Conservation (phyloP, 2,113 vertebrate species). For the Shinisaurus crocodilurus region DNA sequence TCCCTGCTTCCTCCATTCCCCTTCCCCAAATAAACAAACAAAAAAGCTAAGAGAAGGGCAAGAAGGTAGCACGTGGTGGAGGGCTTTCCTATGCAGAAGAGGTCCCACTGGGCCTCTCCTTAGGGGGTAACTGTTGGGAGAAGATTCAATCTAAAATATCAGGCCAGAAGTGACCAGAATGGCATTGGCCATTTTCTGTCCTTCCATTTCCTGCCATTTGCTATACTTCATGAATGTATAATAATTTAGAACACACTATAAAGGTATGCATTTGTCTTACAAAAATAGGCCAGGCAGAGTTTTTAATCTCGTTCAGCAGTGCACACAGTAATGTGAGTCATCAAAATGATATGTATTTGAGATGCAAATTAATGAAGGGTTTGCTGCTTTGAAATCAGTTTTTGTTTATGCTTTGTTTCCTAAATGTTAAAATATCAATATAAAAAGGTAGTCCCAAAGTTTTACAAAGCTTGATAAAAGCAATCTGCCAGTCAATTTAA, state of each 20-base stretch:
- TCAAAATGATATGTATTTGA: slow-evolving; percentile 23
- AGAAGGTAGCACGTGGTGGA: background rate
- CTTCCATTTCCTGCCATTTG: background rate
- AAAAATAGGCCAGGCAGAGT: background rate
- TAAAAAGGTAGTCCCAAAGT: slow-evolving; percentile 7
- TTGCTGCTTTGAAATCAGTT: slow-evolving; percentile 7
- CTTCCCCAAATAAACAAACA: too few relatives aligned
- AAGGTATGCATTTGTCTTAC: slow-evolving; percentile 1
- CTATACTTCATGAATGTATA: background rate
- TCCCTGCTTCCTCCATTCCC: background rate
- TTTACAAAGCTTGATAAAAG: slow-evolving; percentile 16
- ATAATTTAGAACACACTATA: background rate
- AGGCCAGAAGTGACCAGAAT: background rate
- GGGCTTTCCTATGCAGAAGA: background rate
- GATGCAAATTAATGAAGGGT: slow-evolving; percentile 15
- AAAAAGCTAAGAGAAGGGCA: background rate
- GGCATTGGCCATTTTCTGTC: background rate
- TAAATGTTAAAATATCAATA: slow-evolving; percentile 29
- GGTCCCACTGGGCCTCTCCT: background rate
- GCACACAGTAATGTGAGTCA: background rate
- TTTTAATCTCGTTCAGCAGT: slow-evolving; percentile 6
- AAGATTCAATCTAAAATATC: background rate
- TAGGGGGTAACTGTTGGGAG: background rate
- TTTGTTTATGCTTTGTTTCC: slow-evolving; percentile 23
- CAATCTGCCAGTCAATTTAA: slow-evolving; percentile 25